A percentile compares a stretch with the other conserved stretches of the same genome.
phyloP scores from a whole-genome alignment of 1,140 invertebrate genomes.

The Tenebrio molitor region DNA sequence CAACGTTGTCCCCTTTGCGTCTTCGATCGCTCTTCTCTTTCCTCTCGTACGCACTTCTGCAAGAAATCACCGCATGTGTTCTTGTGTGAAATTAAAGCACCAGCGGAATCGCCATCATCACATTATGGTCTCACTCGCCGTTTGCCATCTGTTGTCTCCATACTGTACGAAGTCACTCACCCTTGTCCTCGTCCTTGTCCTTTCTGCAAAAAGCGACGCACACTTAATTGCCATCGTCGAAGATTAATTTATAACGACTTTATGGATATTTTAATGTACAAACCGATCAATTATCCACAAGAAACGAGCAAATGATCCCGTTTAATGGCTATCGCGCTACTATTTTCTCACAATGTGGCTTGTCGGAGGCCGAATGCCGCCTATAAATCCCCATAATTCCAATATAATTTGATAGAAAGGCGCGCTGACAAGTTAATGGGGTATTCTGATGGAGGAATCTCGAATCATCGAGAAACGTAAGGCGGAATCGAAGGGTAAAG shows the following conservation, averaged over 20 bases:
- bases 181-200: constrained; percentile 18
- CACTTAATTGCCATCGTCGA: constrained; percentile 4
- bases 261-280: too few species aligned
- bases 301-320: constrained; percentile 1
- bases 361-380: not conserved
- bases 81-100: constrained; percentile 3
- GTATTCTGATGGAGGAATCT: not conserved
- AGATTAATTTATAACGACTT: not conserved
- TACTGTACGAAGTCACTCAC: constrained; percentile 22
- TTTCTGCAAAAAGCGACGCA: not conserved
- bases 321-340: constrained; percentile 7
- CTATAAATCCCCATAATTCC: constrained; percentile 4
- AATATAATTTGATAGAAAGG: constrained; percentile 15
- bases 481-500: too few species aligned
- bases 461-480: too few species aligned
- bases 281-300: too few species aligned
- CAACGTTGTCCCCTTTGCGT: too few species aligned
- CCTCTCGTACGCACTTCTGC: too few species aligned
- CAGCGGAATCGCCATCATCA: not conserved
- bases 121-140: constrained; percentile 7
- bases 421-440: not conserved
- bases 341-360: constrained; percentile 2
- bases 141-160: constrained; percentile 30
- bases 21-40: too few species aligned
- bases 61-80: too few species aligned